Percentiles rank a stretch among this genome's conserved stretches.
phyloP scores from a whole-genome alignment of 1,140 invertebrate genomes.

The Drosophila serrata region DNA sequence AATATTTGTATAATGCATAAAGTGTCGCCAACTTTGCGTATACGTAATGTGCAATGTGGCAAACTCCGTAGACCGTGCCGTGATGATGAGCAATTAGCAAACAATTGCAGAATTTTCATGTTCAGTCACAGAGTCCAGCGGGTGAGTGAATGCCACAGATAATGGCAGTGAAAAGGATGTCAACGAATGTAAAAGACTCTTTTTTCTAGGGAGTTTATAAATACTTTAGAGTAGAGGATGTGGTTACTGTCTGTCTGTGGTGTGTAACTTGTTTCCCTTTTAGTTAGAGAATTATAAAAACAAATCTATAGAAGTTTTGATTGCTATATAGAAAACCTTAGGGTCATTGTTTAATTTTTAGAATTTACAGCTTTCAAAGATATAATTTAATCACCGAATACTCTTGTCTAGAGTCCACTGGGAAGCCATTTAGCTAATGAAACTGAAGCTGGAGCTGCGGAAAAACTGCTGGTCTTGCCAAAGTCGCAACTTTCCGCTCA shows the following conservation, averaged over 20 bases:
- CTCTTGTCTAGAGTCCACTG: background rate
- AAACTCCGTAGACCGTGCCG: constrained; percentile 52
- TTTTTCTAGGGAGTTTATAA: background rate
- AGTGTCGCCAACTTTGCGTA: constrained; percentile 73
- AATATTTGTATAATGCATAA: constrained; percentile 78
- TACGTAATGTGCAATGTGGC: constrained; percentile 69
- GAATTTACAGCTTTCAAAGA: too few species aligned
- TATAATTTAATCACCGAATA: background rate
- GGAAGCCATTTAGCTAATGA: constrained; percentile 6
- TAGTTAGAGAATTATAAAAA: background rate
- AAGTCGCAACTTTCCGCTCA: constrained; percentile 48
- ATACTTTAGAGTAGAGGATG: background rate
- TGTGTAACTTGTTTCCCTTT: background rate
- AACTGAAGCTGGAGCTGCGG: background rate
- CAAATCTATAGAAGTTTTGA: too few species aligned
- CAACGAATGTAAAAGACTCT: constrained; percentile 15
- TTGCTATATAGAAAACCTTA: too few species aligned
- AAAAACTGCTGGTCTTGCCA: constrained; percentile 65
- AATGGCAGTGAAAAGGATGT: constrained; percentile 5
- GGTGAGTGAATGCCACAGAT: constrained; percentile 19
- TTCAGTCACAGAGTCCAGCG: constrained; percentile 50
- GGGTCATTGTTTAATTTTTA: background rate
- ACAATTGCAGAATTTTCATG: constrained; percentile 76
- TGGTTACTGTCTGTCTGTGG: background rate
- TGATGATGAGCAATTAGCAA: constrained; percentile 80